Evolutionary conservation across 2,113 vertebrate species (phyloP).

Genomic region (Cyanoramphus novaezelandiae): DNA sequence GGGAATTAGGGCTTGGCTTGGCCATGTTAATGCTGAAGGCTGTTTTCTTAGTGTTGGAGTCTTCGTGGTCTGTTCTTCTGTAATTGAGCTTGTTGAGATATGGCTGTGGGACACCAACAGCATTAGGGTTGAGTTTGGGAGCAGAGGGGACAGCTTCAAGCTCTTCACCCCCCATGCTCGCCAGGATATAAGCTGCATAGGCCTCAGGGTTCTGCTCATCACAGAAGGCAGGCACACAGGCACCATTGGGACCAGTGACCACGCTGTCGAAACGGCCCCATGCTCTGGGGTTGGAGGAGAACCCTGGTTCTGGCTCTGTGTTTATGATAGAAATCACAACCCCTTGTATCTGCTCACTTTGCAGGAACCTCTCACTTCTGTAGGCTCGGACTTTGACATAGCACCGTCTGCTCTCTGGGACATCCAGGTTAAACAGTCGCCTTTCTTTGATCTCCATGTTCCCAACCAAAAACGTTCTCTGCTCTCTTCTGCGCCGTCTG

Average conservation of each 20-base stretch:
- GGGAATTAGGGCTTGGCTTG: slow-evolving; percentile 85
- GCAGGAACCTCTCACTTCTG: slow-evolving; percentile 91
- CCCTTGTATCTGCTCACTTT: slow-evolving; percentile 91
- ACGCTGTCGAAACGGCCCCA: slow-evolving; percentile 97
- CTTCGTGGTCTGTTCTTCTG: slow-evolving; percentile 88
- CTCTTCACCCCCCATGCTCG: slow-evolving; percentile 93
- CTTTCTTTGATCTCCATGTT: slow-evolving; percentile 98
- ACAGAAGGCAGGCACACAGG: slow-evolving; percentile 94
- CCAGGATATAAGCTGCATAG: slow-evolving; percentile 89
- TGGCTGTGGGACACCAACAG: slow-evolving; percentile 92
- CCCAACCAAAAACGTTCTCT: slow-evolving; percentile 93
- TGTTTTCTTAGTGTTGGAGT: slow-evolving; percentile 87
- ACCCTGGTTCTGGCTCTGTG: slow-evolving; percentile 89
- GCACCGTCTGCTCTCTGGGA: slow-evolving; percentile 92
- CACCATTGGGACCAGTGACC: slow-evolving; percentile 88
- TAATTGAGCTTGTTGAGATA: slow-evolving; percentile 92
- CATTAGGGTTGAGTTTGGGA: slow-evolving; percentile 89
- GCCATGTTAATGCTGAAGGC: slow-evolving; percentile 93
- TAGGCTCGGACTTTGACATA: slow-evolving; percentile 93
- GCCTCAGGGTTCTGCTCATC: slow-evolving; percentile 88
- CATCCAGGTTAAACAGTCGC: slow-evolving; percentile 94
- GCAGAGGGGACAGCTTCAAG: slow-evolving; percentile 88
- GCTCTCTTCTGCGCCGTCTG: slow-evolving; percentile 84
- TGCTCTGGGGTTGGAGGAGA: slow-evolving; percentile 89
- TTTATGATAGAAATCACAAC: slow-evolving; percentile 93